These are phyloP conservation scores for Ploceus nigricollis DNA, from an alignment of 2,113 vertebrate species.

Conservation along the genomic window DNA sequence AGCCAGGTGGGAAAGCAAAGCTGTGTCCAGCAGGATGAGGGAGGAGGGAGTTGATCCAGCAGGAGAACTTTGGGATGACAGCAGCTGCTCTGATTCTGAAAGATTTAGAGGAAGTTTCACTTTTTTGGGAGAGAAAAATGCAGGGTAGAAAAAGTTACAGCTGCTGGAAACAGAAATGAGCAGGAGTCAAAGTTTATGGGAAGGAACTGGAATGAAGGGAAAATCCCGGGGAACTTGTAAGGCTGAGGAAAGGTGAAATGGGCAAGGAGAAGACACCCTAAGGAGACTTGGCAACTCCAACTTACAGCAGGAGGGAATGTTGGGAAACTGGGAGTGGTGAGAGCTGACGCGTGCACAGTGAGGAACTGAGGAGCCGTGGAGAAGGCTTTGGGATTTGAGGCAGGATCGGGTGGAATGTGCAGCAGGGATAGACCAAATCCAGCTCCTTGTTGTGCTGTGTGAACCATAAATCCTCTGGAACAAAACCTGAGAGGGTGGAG, in stretches of 20 bases:
- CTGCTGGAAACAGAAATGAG: background rate
- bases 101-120: background rate
- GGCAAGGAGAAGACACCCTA: background rate
- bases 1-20: background rate
- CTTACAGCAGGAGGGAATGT: background rate
- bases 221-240: background rate
- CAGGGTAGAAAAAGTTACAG: background rate
- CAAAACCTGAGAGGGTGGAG: background rate
- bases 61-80: background rate
- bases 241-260: background rate
- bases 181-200: background rate
- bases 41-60: background rate
- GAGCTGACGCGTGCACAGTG: rapidly evolving
- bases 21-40: background rate
- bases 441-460: background rate
- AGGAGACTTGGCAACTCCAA: background rate
- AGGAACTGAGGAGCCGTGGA: background rate
- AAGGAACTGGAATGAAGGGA: background rate
- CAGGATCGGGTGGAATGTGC: background rate
- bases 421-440: background rate
- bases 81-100: background rate
- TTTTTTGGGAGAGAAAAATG: background rate
- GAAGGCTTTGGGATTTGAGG: background rate
- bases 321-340: background rate
- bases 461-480: background rate